These are phyloP conservation scores for Paguma larvata DNA, from an alignment of 2,797 vertebrate genomes.

Conservation along the genomic window DNA sequence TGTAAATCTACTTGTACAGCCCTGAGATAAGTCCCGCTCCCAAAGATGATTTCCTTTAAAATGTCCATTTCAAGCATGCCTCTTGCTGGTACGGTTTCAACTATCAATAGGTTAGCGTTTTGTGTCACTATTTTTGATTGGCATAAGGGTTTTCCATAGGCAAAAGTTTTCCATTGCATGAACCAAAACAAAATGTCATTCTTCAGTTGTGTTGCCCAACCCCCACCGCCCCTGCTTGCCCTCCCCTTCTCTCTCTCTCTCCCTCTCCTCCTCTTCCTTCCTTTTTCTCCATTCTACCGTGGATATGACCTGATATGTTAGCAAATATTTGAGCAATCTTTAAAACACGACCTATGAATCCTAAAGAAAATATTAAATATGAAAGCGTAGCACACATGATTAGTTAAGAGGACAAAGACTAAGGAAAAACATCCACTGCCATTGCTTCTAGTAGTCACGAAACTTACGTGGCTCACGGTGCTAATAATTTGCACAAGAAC, in stretches of 20 bases:
- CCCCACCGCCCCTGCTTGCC: fast-evolving
- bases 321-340: background rate
- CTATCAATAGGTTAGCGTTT: background rate
- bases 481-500: background rate
- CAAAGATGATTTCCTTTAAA: conserved; percentile 56
- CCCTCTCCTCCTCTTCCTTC: background rate
- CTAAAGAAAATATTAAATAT: conserved; percentile 38
- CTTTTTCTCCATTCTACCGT: background rate
- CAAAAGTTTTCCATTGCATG: background rate
- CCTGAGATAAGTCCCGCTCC: background rate
- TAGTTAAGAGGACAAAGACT: background rate
- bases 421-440: background rate
- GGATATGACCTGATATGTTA: background rate
- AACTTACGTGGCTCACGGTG: background rate
- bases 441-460: background rate
- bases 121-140: conserved; percentile 1
- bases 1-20: background rate
- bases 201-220: background rate
- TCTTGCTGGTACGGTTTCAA: background rate
- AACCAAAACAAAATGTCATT: background rate
- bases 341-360: background rate
- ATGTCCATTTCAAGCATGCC: conserved; percentile 23
- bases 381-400: background rate
- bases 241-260: no score
- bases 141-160: background rate